Base-by-base conservation (phyloP, 2,888 invertebrate species). In the Frankliniella intonsa region DNA sequence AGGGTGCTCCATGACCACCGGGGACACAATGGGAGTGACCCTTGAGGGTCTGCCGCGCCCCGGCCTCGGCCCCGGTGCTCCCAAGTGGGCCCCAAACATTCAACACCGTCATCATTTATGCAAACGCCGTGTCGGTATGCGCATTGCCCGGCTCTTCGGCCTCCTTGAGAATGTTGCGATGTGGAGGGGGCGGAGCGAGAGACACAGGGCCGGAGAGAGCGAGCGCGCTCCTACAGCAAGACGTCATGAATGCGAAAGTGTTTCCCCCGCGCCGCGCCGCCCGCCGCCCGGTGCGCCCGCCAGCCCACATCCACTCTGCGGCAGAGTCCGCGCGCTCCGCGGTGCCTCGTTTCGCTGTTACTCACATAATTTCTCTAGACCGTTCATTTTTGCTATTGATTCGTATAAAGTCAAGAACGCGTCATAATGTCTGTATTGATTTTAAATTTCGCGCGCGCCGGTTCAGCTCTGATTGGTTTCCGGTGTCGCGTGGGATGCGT, bases 101-200 rank as follows among this genome's bases (percentile, higher is more conserved):
- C 69, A 76, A 76, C 69, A 76, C 69, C 22, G 69, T 76, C 69
- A 76, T 76, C 69, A 76, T 76, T 76, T 76, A 76, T 76, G 69
- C 69, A 76, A 76, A 76, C 69, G 69, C 69, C 22, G 22, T 76
- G 69, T 25, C 22, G 22, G 25, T 22, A n/a, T n/a, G 22, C 69
- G 3, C 55, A 55, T 12, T 17, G 14, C 62, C 62, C 62, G 14
- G 62, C 69, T 76, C 25, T 76, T 25, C 8, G 25, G 69, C 22
- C 69, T 76, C 69, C 69, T 76, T 76, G 69, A 76, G 69, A 76
- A 76, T 25, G 69, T 76, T 76, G 69, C 25, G 55, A 19, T 5
- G 14, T 55, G 14, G 55, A 12, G 55, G 1, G 55, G 14, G 55
- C 5, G 14, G 55, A 9, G 55, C 5, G 55, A 55, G 55, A 55